Evolutionary conservation across 2,113 vertebrate genomes (phyloP).

Genomic region (Paedocypris sp.): DNA sequence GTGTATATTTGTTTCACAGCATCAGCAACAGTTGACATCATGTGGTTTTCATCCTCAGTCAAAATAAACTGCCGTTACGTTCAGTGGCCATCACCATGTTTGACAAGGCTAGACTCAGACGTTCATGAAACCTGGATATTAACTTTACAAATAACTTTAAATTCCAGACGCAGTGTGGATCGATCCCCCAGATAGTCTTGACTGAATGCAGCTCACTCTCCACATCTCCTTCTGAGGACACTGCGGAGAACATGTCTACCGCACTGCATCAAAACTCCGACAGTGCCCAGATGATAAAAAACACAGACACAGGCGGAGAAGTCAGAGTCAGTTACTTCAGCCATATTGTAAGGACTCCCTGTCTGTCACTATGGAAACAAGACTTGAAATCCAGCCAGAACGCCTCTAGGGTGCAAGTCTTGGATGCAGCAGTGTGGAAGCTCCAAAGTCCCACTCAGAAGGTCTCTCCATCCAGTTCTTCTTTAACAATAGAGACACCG

Average conservation of each 20-base stretch:
- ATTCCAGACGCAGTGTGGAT: constrained; percentile 47
- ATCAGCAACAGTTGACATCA: too few relatives aligned
- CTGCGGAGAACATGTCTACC: background rate
- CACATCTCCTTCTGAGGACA: constrained; percentile 47
- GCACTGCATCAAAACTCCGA: constrained; percentile 11
- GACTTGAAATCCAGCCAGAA: constrained; percentile 4
- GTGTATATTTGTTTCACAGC: too few relatives aligned
- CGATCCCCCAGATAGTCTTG: constrained; percentile 72
- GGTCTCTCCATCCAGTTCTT: background rate
- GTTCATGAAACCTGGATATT: background rate
- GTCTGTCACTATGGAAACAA: constrained; percentile 20
- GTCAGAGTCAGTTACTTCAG: constrained; percentile 24
- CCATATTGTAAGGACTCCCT: constrained; percentile 24
- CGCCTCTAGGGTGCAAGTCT: background rate
- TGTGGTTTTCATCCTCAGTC: constrained; percentile 1
- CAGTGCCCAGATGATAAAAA: constrained; percentile 21
- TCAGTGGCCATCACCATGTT: too few relatives aligned
- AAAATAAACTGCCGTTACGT: too few relatives aligned
- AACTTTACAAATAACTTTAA: background rate
- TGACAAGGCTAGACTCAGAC: too few relatives aligned
- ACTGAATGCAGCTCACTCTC: constrained; percentile 62
- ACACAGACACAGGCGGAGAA: background rate
- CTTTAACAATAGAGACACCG: background rate
- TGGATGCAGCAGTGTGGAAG: constrained; percentile 4
- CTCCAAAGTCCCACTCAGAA: background rate